Conservation (phyloP, 2,888 invertebrate genomes). For the Lamellibrachia columna region DNA sequence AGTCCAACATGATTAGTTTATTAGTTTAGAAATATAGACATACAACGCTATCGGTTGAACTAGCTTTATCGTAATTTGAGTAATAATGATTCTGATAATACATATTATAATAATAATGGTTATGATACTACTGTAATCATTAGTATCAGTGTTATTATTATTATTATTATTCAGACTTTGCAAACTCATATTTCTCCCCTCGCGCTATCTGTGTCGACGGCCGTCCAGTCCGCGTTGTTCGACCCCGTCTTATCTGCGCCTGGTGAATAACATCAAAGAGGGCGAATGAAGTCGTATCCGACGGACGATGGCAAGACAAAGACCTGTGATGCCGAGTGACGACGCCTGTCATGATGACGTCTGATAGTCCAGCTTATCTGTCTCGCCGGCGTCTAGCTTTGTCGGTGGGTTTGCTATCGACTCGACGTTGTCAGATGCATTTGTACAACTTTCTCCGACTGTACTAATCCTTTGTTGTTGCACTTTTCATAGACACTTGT, state of each 20-base stretch:
- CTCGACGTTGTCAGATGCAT: background rate
- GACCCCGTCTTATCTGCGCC: background rate
- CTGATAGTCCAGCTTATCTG: background rate
- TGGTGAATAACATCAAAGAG: background rate
- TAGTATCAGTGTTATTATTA: background rate
- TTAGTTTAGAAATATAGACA: background rate
- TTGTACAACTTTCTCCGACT: background rate
- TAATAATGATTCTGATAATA: background rate
- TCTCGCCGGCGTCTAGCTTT: background rate
- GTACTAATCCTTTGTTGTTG: background rate
- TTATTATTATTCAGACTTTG: too few relatives aligned
- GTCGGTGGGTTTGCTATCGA: background rate
- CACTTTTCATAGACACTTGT: background rate
- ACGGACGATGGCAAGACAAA: background rate
- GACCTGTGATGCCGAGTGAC: background rate
- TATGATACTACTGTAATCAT: background rate
- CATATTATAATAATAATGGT: background rate
- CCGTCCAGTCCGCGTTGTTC: background rate
- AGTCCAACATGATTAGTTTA: too few relatives aligned
- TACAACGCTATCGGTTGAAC: background rate
- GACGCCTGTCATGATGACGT: background rate
- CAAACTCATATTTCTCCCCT: too few relatives aligned
- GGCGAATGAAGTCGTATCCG: constrained; percentile 1
- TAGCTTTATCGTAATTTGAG: background rate
- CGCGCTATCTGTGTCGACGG: background rate